A percentile compares a stretch with the other conserved stretches of the same genome.
Evolutionary conservation across 2,888 invertebrate species (phyloP).

Genomic region (Dynastes grantii): DNA sequence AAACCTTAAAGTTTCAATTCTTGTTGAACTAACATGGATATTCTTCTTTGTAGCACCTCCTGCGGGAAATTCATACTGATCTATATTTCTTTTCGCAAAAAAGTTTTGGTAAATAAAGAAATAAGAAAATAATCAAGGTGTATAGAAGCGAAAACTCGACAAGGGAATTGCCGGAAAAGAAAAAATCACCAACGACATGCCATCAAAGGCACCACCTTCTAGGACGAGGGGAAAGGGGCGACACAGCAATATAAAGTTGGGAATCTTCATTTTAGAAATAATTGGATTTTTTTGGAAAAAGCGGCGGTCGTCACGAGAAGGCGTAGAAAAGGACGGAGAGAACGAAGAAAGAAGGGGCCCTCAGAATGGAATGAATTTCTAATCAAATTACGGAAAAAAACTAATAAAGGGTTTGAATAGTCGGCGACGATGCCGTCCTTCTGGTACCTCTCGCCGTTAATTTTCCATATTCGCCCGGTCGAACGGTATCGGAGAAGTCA

Average conservation of each 20-base stretch:
- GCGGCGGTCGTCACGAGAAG: neutral
- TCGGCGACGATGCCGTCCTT: neutral
- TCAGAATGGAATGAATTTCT: constrained; percentile 43
- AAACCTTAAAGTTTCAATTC: too few relatives aligned
- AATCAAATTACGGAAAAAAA: constrained; percentile 44
- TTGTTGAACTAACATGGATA: too few relatives aligned
- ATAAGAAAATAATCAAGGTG: too few relatives aligned
- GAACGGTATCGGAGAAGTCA: neutral
- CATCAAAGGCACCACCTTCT: neutral
- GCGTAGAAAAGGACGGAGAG: constrained; percentile 4
- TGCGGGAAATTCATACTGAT: too few relatives aligned
- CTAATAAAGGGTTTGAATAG: constrained; percentile 36
- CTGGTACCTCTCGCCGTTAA: neutral
- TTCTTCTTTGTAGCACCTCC: too few relatives aligned
- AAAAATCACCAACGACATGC: constrained; percentile 8
- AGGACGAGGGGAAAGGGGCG: neutral
- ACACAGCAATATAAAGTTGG: too few relatives aligned
- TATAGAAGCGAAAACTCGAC: neutral
- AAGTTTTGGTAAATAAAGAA: too few relatives aligned
- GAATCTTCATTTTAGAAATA: constrained; percentile 39
- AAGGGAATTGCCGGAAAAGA: neutral
- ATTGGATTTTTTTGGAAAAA: constrained; percentile 44
- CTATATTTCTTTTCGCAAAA: too few relatives aligned
- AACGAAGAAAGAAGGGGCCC: neutral
- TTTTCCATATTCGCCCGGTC: constrained; percentile 1